These are phyloP conservation scores for Eurytoma adleriae DNA, from an alignment of 2,888 invertebrate species.

Conservation along the genomic window DNA sequence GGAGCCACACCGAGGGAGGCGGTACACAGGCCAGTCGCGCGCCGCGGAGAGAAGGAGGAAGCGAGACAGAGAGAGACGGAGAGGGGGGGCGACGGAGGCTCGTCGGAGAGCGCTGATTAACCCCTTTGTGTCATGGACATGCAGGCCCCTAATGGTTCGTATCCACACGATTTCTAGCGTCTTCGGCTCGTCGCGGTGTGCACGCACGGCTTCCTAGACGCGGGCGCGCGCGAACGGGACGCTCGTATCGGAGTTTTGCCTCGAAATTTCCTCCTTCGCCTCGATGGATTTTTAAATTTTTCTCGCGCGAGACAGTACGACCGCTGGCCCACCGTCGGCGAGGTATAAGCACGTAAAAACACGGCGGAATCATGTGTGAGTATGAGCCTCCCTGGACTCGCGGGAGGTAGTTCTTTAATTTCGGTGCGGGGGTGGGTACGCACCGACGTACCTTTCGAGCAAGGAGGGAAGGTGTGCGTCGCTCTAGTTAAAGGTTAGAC, in stretches of 20 bases:
- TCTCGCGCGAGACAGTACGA: background rate
- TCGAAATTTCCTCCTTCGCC: background rate
- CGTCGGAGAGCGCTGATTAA: conserved; percentile 44
- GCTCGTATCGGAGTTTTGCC: conserved; percentile 7
- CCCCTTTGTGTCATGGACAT: conserved; percentile 74
- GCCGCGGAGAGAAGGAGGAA: background rate
- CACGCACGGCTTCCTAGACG: background rate
- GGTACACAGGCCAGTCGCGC: background rate
- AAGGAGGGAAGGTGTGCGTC: background rate
- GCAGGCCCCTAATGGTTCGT: conserved; percentile 75
- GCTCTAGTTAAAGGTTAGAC: conserved; percentile 41
- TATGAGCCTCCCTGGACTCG: background rate
- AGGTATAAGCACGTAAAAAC: background rate
- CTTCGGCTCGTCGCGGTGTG: background rate
- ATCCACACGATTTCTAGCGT: conserved; percentile 1
- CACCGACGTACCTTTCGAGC: background rate
- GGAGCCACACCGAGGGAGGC: background rate
- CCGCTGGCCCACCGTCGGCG: background rate
- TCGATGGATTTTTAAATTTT: conserved; percentile 35
- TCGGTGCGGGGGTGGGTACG: background rate
- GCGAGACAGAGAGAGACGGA: background rate
- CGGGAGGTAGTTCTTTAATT: conserved; percentile 4
- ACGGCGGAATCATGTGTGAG: conserved; percentile 35
- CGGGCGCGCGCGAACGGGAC: background rate
- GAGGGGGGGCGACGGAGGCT: background rate